Conservation (phyloP, 2,888 invertebrate species). For the Theristus sp. region DNA sequence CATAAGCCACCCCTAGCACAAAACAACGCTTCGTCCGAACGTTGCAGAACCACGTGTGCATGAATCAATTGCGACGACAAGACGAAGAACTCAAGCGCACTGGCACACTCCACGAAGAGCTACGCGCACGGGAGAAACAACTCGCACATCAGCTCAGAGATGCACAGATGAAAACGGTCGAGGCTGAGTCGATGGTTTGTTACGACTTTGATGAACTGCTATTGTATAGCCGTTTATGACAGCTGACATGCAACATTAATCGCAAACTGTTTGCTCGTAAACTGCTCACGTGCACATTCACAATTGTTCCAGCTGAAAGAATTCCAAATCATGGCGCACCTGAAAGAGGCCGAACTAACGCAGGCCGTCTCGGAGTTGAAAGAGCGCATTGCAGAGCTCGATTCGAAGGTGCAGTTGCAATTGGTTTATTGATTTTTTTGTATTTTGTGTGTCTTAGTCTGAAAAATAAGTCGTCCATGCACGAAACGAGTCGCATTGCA, state of each 20-base stretch:
- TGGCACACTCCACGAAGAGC: conserved; percentile 51
- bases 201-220: neutral
- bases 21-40: neutral
- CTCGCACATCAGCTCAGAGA: neutral
- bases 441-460: conserved; percentile 4
- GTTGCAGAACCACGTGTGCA: conserved; percentile 40
- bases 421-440: neutral
- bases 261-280: too few species aligned
- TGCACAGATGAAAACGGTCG: neutral
- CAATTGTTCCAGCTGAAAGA: conserved; percentile 47
- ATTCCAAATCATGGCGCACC: conserved; percentile 75
- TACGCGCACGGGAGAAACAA: conserved; percentile 11
- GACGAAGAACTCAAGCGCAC: conserved; percentile 76
- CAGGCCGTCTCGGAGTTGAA: conserved; percentile 79
- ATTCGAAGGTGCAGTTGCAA: conserved; percentile 50
- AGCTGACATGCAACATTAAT: too few species aligned
- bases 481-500: too few species aligned
- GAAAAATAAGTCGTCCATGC: too few species aligned
- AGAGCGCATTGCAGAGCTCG: conserved; percentile 76
- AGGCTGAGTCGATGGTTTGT: neutral
- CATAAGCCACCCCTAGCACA: neutral
- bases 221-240: too few species aligned
- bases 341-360: conserved; percentile 80
- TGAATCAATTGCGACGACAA: conserved; percentile 48
- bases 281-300: too few species aligned